Evolutionary conservation across 1,140 invertebrate genomes (phyloP), one percentile per base, ranked within the genome.

Genomic region (Augochlora pura): DNA sequence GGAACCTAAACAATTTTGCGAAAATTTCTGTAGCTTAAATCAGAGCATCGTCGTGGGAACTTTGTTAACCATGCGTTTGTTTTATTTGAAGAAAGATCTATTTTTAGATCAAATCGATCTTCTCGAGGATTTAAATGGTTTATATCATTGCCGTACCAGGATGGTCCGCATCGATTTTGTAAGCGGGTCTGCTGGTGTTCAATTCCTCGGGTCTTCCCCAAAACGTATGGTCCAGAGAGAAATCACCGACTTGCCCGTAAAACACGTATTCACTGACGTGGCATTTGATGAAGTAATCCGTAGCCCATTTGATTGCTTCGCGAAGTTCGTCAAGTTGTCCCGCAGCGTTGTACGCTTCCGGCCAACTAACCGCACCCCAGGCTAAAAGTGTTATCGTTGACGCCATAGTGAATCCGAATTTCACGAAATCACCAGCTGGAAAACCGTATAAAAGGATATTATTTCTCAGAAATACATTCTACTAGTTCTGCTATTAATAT

Each of bases 351-450:
- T 95, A 96, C 16, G 93, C 95, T 67, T 94, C 90, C 52, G 91
- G 89, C 89, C 93, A 95, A 21, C 93, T 94, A 6, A 95, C 84
- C 2, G 94, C 86, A 10, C 95, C 94, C 95, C 95, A 96, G 0
- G 94, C 93, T 25, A 96, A 81, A 6, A 95, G 73, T 0, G 95
- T 95, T 0, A 93, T 94, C 0, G 94, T 93, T 42, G 91, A 93
- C 0, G 95, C 95, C 94, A 95, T 95, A 2, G 95, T 95, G 74
- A 95, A 95, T 0, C 94, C 94, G 80, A 95, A 96, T 88, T 96
- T 96, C 0, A 96, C 94, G 82, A 94, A 94, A 85, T 96, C 95
- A 27, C 94, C 95, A 74, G 95, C 95, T 96, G 83, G 42, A 71
- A 75, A 46, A 5, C 2, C 14, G 16, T 6, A 52, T 52, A 18